Percentiles rank a stretch among this genome's conserved stretches.
Conservation (phyloP, 2,797 vertebrate species). For the Sebastes nivosus region DNA sequence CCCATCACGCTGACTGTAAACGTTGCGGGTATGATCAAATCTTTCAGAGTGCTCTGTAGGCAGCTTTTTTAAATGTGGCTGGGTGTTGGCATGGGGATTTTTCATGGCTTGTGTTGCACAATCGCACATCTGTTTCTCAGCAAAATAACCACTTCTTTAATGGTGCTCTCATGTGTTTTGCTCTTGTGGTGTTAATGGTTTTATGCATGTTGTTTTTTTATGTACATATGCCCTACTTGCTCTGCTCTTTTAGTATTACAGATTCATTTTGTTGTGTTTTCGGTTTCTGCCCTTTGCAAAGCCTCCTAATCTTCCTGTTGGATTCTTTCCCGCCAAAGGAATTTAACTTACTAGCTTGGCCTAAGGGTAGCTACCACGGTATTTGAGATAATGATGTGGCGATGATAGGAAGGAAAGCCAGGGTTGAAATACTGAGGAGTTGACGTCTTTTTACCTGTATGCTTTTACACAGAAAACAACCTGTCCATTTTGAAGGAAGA, state of each 20-base stretch:
- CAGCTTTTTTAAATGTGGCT: not conserved
- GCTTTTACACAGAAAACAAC: conserved; percentile 35
- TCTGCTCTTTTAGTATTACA: not conserved
- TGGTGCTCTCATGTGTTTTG: not conserved
- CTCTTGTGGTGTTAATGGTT: not conserved
- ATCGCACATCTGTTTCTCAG: not conserved
- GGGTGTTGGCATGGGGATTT: not conserved
- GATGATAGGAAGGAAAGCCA: too few species aligned
- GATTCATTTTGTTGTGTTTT: not conserved
- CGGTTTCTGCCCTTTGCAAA: not conserved
- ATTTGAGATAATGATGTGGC: too few species aligned
- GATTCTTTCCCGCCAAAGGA: not conserved
- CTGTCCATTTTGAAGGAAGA: conserved; percentile 40
- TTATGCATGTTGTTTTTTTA: not conserved
- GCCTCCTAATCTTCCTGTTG: not conserved
- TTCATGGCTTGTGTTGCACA: not conserved
- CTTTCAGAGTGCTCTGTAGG: too few species aligned
- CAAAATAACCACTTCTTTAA: conserved; percentile 1
- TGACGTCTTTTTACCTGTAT: not conserved
- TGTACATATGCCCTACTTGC: not conserved
- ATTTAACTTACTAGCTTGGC: too few species aligned
- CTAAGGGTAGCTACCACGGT: too few species aligned
- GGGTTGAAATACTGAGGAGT: too few species aligned
- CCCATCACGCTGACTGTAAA: conserved; percentile 36
- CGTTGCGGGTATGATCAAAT: conserved; percentile 44